Evolutionary conservation across 2,888 invertebrate genomes (phyloP).

Genomic region (Chironomus tentans): DNA sequence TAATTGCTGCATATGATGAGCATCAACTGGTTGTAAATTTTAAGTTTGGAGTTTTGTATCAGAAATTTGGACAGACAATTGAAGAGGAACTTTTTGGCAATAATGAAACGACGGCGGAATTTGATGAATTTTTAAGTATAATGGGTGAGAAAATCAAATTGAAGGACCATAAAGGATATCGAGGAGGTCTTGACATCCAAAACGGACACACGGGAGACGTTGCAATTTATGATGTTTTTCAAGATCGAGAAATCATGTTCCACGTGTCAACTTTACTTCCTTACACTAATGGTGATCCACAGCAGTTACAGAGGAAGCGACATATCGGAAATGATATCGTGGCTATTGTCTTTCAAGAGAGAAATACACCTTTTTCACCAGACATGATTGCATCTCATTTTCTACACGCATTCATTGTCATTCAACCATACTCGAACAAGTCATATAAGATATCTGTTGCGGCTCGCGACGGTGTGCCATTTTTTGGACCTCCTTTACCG

Average conservation of each 20-base stretch:
- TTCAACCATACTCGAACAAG: constrained; percentile 59
- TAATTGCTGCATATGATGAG: constrained; percentile 92
- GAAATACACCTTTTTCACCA: constrained; percentile 94
- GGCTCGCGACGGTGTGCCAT: constrained; percentile 93
- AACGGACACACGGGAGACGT: constrained; percentile 95
- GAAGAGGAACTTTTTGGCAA: constrained; percentile 96
- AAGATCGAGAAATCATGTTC: constrained; percentile 92
- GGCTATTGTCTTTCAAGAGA: constrained; percentile 94
- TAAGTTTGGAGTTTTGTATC: constrained; percentile 96
- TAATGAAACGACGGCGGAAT: constrained; percentile 74
- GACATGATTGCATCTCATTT: constrained; percentile 99
- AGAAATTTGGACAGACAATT: constrained; percentile 86
- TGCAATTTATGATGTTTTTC: constrained; percentile 86
- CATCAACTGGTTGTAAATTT: constrained; percentile 92
- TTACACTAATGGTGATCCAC: constrained; percentile 90
- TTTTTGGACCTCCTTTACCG: constrained; percentile 92
- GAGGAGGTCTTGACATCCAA: constrained; percentile 90
- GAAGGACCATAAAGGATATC: constrained; percentile 88
- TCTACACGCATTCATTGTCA: constrained; percentile 92
- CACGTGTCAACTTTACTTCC: constrained; percentile 95
- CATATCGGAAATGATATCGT: constrained; percentile 99
- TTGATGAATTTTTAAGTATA: constrained; percentile 87
- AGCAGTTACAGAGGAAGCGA: constrained; percentile 91
- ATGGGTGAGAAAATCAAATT: constrained; percentile 82
- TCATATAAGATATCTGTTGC: constrained; percentile 88